Evolutionary conservation across 2,888 invertebrate genomes (phyloP), one percentile per base, ranked within the genome.

Genomic region (Lycophotia porphyrea): DNA sequence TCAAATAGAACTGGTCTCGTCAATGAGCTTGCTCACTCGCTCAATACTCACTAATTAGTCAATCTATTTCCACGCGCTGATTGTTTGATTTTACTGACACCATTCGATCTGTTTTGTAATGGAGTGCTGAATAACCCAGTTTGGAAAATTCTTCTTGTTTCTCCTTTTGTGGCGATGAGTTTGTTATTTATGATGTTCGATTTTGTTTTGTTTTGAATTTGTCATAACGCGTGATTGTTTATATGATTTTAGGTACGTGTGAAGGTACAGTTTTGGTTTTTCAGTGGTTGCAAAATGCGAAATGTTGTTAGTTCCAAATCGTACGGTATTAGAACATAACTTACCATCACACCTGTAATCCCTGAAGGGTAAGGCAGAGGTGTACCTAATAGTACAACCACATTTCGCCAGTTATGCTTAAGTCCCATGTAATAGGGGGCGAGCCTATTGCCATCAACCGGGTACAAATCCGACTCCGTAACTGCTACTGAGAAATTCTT

Each of bases 41-140:
- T 60, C 73, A 78, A 77, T 74, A 9, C 55, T 42, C 71, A 65
- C 71, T 90, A 91, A 92, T 90, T 90, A 90, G 81, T 80, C 13
- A 44, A 49, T 64, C 76, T 73, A 82, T 82, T 87, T 79, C 84
- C 81, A 84, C 77, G 52, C 78, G 74, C 76, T 88, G 87, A 89
- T 89, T 90, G 87, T 87, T 89, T 82, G 86, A 87, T 87, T n/a
- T n/a, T 85, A 81, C 77, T 81, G 70, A 79, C 77, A 78, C 75
- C 74, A 78, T 80, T 77, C 78, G 61, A 82, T 84, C 78, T 71
- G 76, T 66, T 73, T 63, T 68, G 64, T 71, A 39, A 58, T 67
- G 2, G 21, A 58, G 74, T 66, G n/a, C 67, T 58, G 84, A 64
- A 42, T 75, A 75, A 80, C 84, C 83, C 49, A 86, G 67, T 82